Evolutionary conservation across 2,113 vertebrate species (phyloP).

Genomic region (Alosa alosa): DNA sequence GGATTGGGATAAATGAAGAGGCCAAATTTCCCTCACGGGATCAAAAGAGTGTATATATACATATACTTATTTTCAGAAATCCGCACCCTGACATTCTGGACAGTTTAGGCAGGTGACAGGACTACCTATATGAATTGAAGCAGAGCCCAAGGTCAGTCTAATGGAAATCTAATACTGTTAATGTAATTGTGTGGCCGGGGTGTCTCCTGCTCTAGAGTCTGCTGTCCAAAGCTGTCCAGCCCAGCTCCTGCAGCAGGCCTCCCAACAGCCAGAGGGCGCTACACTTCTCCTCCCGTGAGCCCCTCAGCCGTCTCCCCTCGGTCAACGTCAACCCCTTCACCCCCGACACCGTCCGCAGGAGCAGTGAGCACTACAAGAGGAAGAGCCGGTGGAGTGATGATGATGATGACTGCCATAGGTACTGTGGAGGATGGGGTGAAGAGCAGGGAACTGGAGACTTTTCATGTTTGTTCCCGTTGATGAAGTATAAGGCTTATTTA

Average conservation of each 20-base stretch:
- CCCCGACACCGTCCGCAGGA: slow-evolving; percentile 74
- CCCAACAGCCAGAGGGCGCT: slow-evolving; percentile 61
- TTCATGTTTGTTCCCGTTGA: neutral
- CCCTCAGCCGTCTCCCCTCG: slow-evolving; percentile 55
- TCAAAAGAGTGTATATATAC: no score
- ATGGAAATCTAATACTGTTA: slow-evolving; percentile 5
- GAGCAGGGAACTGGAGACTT: neutral
- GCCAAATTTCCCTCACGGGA: no score
- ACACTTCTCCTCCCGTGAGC: slow-evolving; percentile 48
- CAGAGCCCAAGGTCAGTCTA: neutral
- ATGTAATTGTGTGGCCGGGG: neutral
- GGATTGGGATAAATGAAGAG: no score
- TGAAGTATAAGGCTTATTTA: neutral
- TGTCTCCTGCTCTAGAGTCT: slow-evolving; percentile 69
- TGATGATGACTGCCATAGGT: slow-evolving; percentile 63
- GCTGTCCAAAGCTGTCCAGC: slow-evolving; percentile 70
- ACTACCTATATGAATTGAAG: no score
- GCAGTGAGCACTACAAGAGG: slow-evolving; percentile 67
- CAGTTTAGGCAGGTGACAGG: no score
- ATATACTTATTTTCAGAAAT: neutral
- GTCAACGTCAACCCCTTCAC: slow-evolving; percentile 96
- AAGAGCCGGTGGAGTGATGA: slow-evolving; percentile 65
- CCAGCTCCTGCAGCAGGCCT: slow-evolving; percentile 66
- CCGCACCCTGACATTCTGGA: no score
- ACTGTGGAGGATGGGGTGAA: neutral